Evolutionary conservation across 2,113 vertebrate species (phyloP), one percentile per base, ranked within the genome.

Genomic region (Prionailurus viverrinus): DNA sequence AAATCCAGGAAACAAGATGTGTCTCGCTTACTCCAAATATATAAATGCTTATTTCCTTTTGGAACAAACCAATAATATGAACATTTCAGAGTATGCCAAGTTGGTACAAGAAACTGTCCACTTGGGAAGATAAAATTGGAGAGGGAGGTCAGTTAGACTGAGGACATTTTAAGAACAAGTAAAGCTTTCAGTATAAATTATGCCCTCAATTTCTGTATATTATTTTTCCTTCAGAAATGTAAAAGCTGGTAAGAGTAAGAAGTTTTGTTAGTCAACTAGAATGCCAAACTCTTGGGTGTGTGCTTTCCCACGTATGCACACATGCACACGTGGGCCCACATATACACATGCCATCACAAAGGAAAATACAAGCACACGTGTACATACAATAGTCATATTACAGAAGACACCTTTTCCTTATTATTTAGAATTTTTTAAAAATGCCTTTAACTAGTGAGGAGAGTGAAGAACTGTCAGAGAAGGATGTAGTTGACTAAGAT

Each of bases 111-210:
- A 89, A 41, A 31, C 12, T 69, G 69, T 63, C 29, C 36, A 39
- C 36, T 65, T 87, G 66, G 76, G 68, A 89, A 94, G 66, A 73
- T 80, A 36, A 89, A 76, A 53, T 27, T 81, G 27, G 55, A 73
- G 83, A 16, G 74, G 71, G 58, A 76, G 29, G 45, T 69, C 23
- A 65, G 39, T 39, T 85, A 45, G 6, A 90, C 16, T 21, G 19
- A 85, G 27, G 48, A 48, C 27, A 39, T 66, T 92, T 66, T 61
- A 94, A 66, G 65, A 93, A 71, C 29, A 63, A 84, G 12, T 76
- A 76, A 80, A 61, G 48, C 51, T 88, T 94, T 88, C 51, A 76
- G 16, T 85, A 41, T 81, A 63, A 91, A 92, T 87, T 89, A n/a
- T 48, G 51, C 82, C 65, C 53, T 81, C 29, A 74, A 33, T 76